These are phyloP conservation scores for Mesocentrotus franciscanus DNA, from an alignment of 53 echinoderm and acorn worm species.

Conservation along the genomic window DNA sequence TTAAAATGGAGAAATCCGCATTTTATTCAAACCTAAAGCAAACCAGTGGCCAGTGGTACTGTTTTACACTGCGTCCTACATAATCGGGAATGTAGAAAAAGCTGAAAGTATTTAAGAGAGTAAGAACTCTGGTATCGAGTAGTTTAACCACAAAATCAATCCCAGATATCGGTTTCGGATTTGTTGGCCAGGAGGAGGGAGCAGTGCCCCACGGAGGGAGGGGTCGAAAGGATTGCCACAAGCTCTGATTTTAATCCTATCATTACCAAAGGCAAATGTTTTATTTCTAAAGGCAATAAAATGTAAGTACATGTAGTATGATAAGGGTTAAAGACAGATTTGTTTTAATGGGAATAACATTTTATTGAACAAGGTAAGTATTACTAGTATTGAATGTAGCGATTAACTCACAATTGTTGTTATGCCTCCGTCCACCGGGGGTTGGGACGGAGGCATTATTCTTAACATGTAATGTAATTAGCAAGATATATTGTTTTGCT, in stretches of 20 bases:
- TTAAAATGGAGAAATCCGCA: background rate
- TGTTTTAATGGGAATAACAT: background rate
- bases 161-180: background rate
- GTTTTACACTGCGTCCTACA: conserved; percentile 1
- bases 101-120: background rate
- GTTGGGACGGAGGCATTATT: too few species aligned
- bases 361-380: too few species aligned
- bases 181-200: background rate
- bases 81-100: background rate
- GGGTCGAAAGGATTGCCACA: background rate
- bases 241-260: background rate
- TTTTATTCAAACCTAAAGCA: conserved; percentile 1
- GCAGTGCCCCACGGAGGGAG: background rate
- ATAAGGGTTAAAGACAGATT: background rate
- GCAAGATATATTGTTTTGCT: too few species aligned
- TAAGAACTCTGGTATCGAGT: conserved; percentile 4
- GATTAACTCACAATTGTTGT: too few species aligned
- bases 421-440: too few species aligned
- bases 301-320: background rate
- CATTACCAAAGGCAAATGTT: background rate
- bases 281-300: background rate
- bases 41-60: background rate
- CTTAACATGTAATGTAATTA: too few species aligned
- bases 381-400: too few species aligned
- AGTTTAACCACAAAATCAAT: conserved; percentile 24